Evolutionary conservation across 2,888 invertebrate genomes (phyloP).

Genomic region (Cheilosia variabilis): DNA sequence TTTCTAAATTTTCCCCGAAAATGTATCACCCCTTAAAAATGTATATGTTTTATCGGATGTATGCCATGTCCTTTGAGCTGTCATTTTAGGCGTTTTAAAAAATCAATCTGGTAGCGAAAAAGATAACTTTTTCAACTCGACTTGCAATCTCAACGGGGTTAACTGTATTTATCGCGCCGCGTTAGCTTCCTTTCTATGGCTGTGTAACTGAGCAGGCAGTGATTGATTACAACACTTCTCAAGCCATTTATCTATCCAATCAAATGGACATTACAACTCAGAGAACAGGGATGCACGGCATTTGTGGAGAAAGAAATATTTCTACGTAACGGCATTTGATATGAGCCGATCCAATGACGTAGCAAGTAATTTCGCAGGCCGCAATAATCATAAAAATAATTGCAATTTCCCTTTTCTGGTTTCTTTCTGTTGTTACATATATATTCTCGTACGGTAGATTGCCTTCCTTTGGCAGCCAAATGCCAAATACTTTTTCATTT

Average conservation of each 20-base stretch:
- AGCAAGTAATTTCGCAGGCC: slow-evolving; percentile 61
- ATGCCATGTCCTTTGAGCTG: slow-evolving; percentile 50
- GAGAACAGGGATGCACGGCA: background rate
- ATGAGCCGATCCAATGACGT: slow-evolving; percentile 38
- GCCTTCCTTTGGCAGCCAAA: background rate
- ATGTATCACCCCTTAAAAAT: slow-evolving; percentile 33
- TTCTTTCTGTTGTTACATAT: slow-evolving; percentile 1
- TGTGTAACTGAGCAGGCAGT: slow-evolving; percentile 12
- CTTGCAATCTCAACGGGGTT: slow-evolving; percentile 15
- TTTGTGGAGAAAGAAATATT: background rate
- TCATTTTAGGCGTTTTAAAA: slow-evolving; percentile 47
- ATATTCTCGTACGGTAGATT: background rate
- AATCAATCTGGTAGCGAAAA: slow-evolving; percentile 43
- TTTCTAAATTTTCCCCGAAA: slow-evolving; percentile 10
- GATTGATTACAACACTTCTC: slow-evolving; percentile 62
- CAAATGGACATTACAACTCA: slow-evolving; percentile 21
- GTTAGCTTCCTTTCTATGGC: background rate
- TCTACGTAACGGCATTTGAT: slow-evolving; percentile 25
- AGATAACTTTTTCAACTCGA: background rate
- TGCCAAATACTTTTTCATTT: slow-evolving; percentile 10
- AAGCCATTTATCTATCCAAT: slow-evolving; percentile 47
- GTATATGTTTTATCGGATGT: slow-evolving; percentile 15
- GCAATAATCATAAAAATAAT: slow-evolving; percentile 70
- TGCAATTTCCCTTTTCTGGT: slow-evolving; percentile 45
- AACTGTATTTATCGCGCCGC: background rate